Evolutionary conservation across 1,140 invertebrate genomes (phyloP).

Genomic region (Drosophila pectinifera): DNA sequence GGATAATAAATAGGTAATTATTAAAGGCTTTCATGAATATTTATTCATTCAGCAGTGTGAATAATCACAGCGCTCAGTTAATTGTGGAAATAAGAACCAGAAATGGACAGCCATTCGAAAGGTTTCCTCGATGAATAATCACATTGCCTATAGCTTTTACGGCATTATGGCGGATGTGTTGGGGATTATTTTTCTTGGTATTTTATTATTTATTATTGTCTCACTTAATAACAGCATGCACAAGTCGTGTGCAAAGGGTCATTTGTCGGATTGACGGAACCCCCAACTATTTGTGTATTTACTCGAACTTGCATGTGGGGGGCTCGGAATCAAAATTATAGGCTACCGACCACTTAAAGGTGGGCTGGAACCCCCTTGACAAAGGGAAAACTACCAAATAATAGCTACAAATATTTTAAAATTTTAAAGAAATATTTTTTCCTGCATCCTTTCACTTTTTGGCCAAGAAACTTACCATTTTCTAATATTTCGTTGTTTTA

Average conservation of each 20-base stretch:
- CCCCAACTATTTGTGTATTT: slow-evolving; percentile 26
- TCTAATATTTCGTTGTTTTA: slow-evolving; percentile 7
- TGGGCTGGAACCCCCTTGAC: background rate
- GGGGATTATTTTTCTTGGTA: slow-evolving; percentile 11
- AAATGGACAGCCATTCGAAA: background rate
- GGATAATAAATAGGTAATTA: too few species aligned
- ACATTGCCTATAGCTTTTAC: slow-evolving; percentile 15
- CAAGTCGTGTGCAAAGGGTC: slow-evolving; percentile 36
- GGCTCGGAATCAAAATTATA: slow-evolving; percentile 31
- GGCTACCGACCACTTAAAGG: too few species aligned
- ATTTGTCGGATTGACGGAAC: slow-evolving; percentile 46
- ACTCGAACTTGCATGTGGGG: slow-evolving; percentile 32
- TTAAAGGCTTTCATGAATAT: too few species aligned
- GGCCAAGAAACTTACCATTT: slow-evolving; percentile 64
- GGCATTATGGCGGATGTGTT: slow-evolving; percentile 13
- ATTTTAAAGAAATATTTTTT: too few species aligned
- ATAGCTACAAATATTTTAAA: too few species aligned
- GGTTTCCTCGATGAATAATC: slow-evolving; percentile 33
- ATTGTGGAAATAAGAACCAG: slow-evolving; percentile 10
- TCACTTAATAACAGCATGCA: slow-evolving; percentile 32
- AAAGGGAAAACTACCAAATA: background rate
- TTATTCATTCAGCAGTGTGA: too few species aligned
- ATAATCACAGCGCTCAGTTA: slow-evolving; percentile 8
- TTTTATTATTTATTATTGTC: slow-evolving; percentile 6
- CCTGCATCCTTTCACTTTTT: background rate